Evolutionary conservation across 2,888 invertebrate genomes (phyloP).

Genomic region (Polyploca ridens): DNA sequence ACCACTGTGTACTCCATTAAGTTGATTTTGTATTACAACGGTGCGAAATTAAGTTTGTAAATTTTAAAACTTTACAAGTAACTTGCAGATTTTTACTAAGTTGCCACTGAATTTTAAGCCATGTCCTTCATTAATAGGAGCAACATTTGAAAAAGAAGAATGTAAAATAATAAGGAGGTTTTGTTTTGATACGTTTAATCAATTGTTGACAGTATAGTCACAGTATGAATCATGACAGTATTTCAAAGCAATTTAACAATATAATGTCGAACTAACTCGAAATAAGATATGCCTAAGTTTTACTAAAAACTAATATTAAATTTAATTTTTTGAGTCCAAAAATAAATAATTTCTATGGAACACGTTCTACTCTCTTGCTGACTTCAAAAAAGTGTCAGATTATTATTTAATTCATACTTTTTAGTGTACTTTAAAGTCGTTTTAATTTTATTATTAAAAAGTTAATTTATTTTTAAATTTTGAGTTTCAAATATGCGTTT

Average conservation of each 20-base stretch:
- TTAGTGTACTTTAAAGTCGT: no score
- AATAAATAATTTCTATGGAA: no score
- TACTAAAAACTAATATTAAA: no score
- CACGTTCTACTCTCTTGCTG: no score
- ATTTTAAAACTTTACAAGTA: neutral
- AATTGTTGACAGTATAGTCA: neutral
- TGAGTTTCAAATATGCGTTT: no score
- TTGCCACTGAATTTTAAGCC: neutral
- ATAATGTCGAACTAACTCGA: slow-evolving; percentile 33
- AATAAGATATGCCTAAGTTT: no score
- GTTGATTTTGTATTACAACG: neutral
- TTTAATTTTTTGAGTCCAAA: no score
- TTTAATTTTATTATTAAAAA: no score
- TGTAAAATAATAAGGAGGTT: neutral
- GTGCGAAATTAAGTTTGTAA: neutral
- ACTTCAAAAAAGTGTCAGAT: no score
- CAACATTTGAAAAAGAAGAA: neutral
- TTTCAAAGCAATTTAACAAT: slow-evolving; percentile 64
- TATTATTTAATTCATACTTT: no score
- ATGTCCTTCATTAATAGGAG: neutral
- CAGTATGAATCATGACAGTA: slow-evolving; percentile 13
- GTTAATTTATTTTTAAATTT: no score
- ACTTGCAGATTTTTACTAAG: neutral
- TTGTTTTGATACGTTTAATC: neutral
- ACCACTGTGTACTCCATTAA: neutral